phyloP scores from a whole-genome alignment of 2,888 invertebrate species.

The Omphaloscelis lunosa region DNA sequence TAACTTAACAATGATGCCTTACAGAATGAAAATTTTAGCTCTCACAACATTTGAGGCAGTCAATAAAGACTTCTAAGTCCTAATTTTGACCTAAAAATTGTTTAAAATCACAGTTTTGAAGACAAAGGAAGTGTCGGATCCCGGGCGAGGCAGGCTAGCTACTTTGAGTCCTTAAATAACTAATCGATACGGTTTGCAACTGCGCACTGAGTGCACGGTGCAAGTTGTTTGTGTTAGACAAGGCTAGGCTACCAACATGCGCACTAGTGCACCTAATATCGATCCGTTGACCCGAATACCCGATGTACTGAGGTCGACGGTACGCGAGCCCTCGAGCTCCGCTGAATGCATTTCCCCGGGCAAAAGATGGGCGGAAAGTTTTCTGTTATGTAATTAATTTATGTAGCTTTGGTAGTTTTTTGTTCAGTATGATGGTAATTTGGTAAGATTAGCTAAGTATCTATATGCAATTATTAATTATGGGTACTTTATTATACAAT shows the following conservation, averaged over 20 bases:
- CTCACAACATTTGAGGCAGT: background rate
- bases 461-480: no score
- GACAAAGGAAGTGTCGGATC: slow-evolving; percentile 25
- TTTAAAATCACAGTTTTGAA: slow-evolving; percentile 2
- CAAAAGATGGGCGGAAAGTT: background rate
- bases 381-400: background rate
- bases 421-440: background rate
- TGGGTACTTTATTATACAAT: background rate
- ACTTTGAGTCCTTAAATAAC: slow-evolving; percentile 17
- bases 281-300: background rate
- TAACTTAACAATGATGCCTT: background rate
- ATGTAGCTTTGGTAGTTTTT: background rate
- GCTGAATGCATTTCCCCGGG: slow-evolving; percentile 1
- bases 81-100: background rate
- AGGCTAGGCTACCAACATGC: slow-evolving; percentile 32
- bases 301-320: background rate
- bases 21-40: background rate
- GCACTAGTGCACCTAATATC: slow-evolving; percentile 14
- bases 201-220: slow-evolving; percentile 51
- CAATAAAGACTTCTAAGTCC: background rate
- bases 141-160: background rate
- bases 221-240: slow-evolving; percentile 7
- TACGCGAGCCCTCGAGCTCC: no score
- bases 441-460: background rate
- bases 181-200: slow-evolving; percentile 46